A percentile compares a stretch with the other conserved stretches of the same genome.
Conservation (phyloP, 2,888 invertebrate genomes). For the Ormia ochracea region DNA sequence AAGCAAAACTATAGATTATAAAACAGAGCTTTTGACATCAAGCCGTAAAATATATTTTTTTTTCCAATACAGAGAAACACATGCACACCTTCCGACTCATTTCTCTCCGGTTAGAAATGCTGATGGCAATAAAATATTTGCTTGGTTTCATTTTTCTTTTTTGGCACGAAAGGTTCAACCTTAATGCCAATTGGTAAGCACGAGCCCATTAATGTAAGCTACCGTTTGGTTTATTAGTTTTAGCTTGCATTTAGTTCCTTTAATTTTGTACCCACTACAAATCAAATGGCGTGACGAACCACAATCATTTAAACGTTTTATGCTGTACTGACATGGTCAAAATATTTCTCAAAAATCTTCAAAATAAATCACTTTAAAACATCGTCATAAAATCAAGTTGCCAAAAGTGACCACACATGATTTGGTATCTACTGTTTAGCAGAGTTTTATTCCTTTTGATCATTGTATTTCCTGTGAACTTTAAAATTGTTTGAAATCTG, state of each 20-base stretch:
- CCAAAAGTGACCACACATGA: constrained; percentile 57
- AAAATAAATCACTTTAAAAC: constrained; percentile 53
- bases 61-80: too few species aligned
- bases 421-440: not conserved
- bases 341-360: constrained; percentile 6
- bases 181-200: constrained; percentile 64
- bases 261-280: constrained; percentile 8
- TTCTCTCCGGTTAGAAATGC: not conserved
- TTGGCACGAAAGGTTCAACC: constrained; percentile 50
- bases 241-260: not conserved
- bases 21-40: not conserved
- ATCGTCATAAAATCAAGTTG: constrained; percentile 57
- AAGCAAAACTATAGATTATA: not conserved
- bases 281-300: constrained; percentile 54
- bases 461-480: constrained; percentile 26
- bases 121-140: constrained; percentile 44
- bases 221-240: constrained; percentile 29
- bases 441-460: not conserved
- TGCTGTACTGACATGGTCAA: not conserved
- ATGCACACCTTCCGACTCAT: constrained; percentile 6
- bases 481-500: constrained; percentile 37
- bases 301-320: constrained; percentile 31
- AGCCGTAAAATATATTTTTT: constrained; percentile 2
- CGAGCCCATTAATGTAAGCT: constrained; percentile 66
- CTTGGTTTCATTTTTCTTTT: constrained; percentile 43